A percentile compares a stretch with the other conserved stretches of the same genome.
phyloP scores from a whole-genome alignment of 2,797 vertebrate genomes.

The Chrosomus eos region DNA sequence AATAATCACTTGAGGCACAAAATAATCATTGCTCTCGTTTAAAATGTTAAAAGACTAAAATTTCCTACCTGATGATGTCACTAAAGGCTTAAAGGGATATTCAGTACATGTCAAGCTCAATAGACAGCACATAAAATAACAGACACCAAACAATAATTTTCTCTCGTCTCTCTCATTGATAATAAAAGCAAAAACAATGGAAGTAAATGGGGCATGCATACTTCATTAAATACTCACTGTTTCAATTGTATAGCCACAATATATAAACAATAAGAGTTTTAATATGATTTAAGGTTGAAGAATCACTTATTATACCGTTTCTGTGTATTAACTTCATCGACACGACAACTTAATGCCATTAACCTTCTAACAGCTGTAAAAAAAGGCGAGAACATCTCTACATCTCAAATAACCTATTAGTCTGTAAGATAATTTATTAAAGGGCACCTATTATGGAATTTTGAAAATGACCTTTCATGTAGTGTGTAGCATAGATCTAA shows the following conservation, averaged over 20 bases:
- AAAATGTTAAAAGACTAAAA: not conserved
- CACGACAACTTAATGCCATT: not conserved
- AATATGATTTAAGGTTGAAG: not conserved
- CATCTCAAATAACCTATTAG: not conserved
- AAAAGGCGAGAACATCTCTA: not conserved
- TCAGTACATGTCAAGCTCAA: not conserved
- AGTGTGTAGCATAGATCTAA: no score
- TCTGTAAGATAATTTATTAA: not conserved
- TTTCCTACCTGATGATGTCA: constrained; percentile 25
- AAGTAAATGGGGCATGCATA: not conserved
- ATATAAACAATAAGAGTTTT: not conserved
- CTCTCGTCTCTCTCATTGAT: not conserved
- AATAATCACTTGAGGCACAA: constrained; percentile 28
- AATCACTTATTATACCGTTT: not conserved
- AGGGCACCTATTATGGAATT: no score
- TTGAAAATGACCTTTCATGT: no score
- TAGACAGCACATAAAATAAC: not conserved
- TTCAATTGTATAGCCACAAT: not conserved
- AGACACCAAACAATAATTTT: not conserved
- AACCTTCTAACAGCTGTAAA: not conserved
- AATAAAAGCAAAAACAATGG: not conserved
- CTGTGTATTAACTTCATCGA: not conserved
- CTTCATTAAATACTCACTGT: not conserved
- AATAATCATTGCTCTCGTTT: constrained; percentile 41
- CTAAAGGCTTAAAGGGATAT: constrained; percentile 5